Base-by-base conservation (phyloP, 1,140 invertebrate genomes). In the Pararge aegeria region DNA sequence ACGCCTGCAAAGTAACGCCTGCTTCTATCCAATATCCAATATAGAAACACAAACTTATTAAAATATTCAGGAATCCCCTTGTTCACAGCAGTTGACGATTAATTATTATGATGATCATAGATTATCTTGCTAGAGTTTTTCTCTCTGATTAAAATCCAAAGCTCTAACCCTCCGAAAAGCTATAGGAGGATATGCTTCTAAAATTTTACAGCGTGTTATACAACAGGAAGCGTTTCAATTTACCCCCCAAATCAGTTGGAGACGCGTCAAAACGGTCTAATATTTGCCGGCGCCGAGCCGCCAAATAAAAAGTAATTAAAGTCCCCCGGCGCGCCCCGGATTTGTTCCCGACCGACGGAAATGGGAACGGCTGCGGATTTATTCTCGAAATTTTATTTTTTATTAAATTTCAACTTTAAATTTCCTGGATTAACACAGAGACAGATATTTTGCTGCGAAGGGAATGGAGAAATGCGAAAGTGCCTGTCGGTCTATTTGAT, bases 221-320 rank as follows among this genome's bases (percentile, higher is more conserved):
- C 38, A 42, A 18, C 38, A 16, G 44, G 20, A 20, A 46, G 19
- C 44, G 10, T 21, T 46, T 46, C 44, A 46, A 46, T 46, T 46
- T 46, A 46, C 44, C 64, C 64, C n/a, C 57, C 54, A 69, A 73
- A 61, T 66, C 66, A 69, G 58, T 64, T 55, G 63, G 29, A 64
- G 63, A 62, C 61, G 65, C 54, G 55, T 73, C 67, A 70, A 64
- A 73, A 73, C 61, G 61, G 56, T 68, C 58, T 68, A 65, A 55
- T 70, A 63, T 67, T 68, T 52, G 42, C 51, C 52, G 12, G 44
- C 20, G 44, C 10, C 18, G 20, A 54, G 65, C 52, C 61, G 55
- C 61, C 51, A 64, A 75, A 80, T 73, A 75, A 77, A 79, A 80
- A 77, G 77, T 80, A 80, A 80, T 80, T 80, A 77, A 80, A 80